Evolutionary conservation across 2,888 invertebrate species (phyloP).

Genomic region (Euproctis similis): DNA sequence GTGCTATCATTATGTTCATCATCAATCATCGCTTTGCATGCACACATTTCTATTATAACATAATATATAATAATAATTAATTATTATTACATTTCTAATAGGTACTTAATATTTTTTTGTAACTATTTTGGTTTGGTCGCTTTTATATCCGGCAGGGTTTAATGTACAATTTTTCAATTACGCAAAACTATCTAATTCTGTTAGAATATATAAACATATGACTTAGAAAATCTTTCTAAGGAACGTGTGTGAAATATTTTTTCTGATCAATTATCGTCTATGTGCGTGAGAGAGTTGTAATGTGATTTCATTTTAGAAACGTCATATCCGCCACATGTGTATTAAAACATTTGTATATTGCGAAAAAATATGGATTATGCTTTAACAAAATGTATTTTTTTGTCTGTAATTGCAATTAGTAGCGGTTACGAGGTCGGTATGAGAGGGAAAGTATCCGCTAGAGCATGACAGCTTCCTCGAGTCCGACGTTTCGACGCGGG

Average conservation of each 20-base stretch:
- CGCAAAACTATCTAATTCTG: too few species aligned
- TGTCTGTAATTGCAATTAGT: constrained; percentile 40
- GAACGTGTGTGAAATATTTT: neutral
- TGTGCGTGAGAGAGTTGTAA: constrained; percentile 18
- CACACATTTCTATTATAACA: constrained; percentile 22
- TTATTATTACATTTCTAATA: too few species aligned
- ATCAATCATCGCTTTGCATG: constrained; percentile 34
- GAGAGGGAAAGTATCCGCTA: constrained; percentile 66
- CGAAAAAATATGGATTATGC: constrained; percentile 29
- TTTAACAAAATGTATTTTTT: constrained; percentile 35
- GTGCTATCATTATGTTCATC: constrained; percentile 40
- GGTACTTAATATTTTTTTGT: constrained; percentile 11
- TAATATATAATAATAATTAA: too few species aligned
- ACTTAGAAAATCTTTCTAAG: too few species aligned
- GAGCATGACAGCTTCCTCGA: constrained; percentile 51
- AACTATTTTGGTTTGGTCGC: constrained; percentile 17
- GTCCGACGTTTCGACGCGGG: constrained; percentile 20
- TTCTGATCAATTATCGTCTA: too few species aligned
- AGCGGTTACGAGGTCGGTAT: constrained; percentile 43
- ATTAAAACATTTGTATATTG: constrained; percentile 27
- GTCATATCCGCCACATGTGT: constrained; percentile 30
- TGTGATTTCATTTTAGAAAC: constrained; percentile 53
- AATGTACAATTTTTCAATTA: too few species aligned
- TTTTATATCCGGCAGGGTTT: constrained; percentile 23
- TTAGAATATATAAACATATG: too few species aligned